These are phyloP conservation scores for Dicyrtoma fusca DNA, from an alignment of 2,888 invertebrate species.

Conservation along the genomic window DNA sequence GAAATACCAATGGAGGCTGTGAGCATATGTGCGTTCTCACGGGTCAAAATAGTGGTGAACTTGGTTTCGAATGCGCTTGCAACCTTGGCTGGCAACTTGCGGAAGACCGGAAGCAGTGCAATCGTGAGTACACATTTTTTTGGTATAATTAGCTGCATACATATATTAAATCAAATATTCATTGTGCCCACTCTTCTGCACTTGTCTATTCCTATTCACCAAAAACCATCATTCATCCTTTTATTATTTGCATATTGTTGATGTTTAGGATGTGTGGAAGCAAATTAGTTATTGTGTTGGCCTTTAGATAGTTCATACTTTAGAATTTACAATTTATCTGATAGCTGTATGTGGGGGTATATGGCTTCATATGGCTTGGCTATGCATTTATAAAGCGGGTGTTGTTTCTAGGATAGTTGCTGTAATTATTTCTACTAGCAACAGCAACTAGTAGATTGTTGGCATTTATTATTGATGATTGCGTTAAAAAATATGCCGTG, in stretches of 20 bases:
- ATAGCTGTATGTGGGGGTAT: no score
- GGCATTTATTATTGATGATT: no score
- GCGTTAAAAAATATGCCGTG: no score
- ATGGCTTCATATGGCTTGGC: no score
- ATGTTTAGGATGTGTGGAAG: not conserved
- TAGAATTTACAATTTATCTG: not conserved
- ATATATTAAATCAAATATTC: constrained; percentile 17
- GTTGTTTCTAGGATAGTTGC: no score
- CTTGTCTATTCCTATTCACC: no score
- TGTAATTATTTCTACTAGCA: no score
- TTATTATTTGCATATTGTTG: not conserved
- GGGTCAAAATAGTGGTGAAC: constrained; percentile 62
- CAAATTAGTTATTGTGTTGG: not conserved
- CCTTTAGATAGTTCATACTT: not conserved
- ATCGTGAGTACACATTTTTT: constrained; percentile 60
- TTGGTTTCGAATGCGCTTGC: constrained; percentile 90
- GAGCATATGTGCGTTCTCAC: constrained; percentile 94
- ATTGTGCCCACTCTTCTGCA: constrained; percentile 5
- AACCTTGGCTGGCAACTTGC: constrained; percentile 81
- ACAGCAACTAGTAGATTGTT: no score
- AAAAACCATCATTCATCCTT: not conserved
- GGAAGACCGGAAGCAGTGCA: constrained; percentile 76
- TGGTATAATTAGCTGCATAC: no score
- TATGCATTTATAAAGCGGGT: no score
- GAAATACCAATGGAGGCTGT: constrained; percentile 84